phyloP scores from a whole-genome alignment of 2,113 vertebrate genomes.

The Arvicanthis niloticus region DNA sequence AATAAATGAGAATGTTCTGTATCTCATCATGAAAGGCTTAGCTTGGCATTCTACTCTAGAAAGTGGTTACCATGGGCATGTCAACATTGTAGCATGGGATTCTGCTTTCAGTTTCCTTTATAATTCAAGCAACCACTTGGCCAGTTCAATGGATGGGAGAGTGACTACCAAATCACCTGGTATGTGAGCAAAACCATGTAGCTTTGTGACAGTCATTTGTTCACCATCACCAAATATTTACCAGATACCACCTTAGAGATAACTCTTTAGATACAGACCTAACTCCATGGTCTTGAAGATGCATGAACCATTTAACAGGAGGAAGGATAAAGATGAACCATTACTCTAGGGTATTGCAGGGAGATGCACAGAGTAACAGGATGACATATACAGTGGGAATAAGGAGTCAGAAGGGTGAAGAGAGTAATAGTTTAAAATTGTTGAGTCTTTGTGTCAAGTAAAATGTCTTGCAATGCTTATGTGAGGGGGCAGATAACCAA shows the following conservation, averaged over 20 bases:
- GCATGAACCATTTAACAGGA: not conserved
- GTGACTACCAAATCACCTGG: not conserved
- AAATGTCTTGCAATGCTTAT: not conserved
- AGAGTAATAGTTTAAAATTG: not conserved
- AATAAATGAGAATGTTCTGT: not conserved
- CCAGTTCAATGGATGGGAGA: not conserved
- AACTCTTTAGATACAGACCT: not conserved
- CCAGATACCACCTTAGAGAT: not conserved
- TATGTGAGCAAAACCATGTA: not conserved
- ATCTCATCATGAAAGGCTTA: not conserved
- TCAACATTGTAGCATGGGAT: not conserved
- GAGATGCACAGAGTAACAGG: not conserved
- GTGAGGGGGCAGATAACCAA: not conserved
- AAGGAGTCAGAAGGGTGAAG: not conserved
- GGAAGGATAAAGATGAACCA: not conserved
- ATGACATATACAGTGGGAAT: not conserved
- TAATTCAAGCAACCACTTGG: not conserved
- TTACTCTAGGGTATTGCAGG: not conserved
- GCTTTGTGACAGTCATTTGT: constrained; percentile 21
- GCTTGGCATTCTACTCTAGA: not conserved
- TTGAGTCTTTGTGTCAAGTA: not conserved
- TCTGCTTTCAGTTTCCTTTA: not conserved
- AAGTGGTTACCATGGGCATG: not conserved
- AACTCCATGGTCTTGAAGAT: not conserved
- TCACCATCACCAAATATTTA: constrained; percentile 46